These are phyloP conservation scores for Isichthys henryi DNA, from an alignment of 2,113 vertebrate species.

Conservation along the genomic window DNA sequence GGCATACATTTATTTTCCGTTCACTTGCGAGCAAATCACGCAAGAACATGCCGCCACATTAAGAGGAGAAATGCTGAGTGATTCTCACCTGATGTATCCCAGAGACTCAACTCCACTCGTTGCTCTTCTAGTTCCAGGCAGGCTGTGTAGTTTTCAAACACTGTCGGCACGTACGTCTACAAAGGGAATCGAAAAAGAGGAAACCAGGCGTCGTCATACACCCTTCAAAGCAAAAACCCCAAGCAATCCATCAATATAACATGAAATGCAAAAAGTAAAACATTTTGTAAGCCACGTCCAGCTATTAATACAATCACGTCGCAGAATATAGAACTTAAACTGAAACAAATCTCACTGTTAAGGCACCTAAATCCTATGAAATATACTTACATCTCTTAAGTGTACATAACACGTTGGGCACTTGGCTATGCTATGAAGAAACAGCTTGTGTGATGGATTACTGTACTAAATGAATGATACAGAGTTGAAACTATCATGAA, in stretches of 20 bases:
- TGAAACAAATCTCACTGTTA: background rate
- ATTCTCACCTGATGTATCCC: conserved; percentile 91
- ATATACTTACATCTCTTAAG: background rate
- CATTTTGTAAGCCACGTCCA: background rate
- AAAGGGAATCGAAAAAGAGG: conserved; percentile 26
- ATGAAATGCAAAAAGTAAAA: background rate
- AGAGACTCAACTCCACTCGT: conserved; percentile 88
- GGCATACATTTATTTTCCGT: background rate
- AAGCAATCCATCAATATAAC: background rate
- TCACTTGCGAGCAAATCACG: background rate
- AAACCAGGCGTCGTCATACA: conserved; percentile 7
- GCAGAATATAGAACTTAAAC: background rate
- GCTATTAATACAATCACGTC: background rate
- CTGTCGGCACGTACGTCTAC: conserved; percentile 88
- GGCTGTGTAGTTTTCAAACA: conserved; percentile 95
- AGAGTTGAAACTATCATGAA: background rate
- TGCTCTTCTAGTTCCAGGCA: conserved; percentile 85
- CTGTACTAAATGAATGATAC: background rate
- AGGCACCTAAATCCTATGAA: background rate
- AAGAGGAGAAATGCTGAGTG: background rate
- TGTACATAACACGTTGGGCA: background rate
- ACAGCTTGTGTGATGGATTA: background rate
- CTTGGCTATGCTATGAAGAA: background rate
- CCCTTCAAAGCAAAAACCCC: background rate
- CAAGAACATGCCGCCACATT: background rate